Base-by-base conservation (phyloP, 2,113 vertebrate genomes). In the Notothenia coriiceps region DNA sequence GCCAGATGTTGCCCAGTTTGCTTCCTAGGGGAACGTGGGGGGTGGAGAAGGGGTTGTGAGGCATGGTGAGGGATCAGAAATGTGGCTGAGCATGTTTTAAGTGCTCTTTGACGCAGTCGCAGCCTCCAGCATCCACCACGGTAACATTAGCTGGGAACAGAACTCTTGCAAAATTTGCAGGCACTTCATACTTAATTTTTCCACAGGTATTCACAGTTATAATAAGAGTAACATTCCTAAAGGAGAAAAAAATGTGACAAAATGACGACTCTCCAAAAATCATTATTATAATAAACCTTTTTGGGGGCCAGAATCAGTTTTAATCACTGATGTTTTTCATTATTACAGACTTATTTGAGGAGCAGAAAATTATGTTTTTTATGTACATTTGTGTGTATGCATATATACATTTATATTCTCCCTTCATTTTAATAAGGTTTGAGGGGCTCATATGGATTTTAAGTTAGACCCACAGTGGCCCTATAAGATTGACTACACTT, bases 1-100 rank as follows among this genome's bases (percentile, higher is more conserved):
- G 94, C 93, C 95, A 95, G 94, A 95, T 95, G 94, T 95, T 94
- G 91, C 93, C 93, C 92, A 88, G 89, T 92, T 93, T 90, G 93
- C 87, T 90, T 92, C 91, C 91, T 91, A 63, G 79, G 85, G 91
- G 90, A 88, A 89, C 62, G 55, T 56, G 71, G 68, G 79, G 79
- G 83, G 66, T 4, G 78, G 83, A 40, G 73, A 80, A 68, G 80
- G 72, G 77, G 73, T 49, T 50, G 75, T 15, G 59, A 76, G 87
- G 84, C 83, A 83, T 77, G 85, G 86, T 60, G 82, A 78, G 87
- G 83, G 81, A 82, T 86, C 78, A 85, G 84, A 89, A 90, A 91
- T 88, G 89, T 87, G 89, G 91, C 85, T 62, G 77, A 83, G 88
- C 87, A 86, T 89, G 92, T 89, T 92, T 92, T 86, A 89, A 88